A percentile compares a stretch with the other conserved stretches of the same genome.
Conservation (phyloP, 2,888 invertebrate genomes). For the Cremastobaeus sp. region DNA sequence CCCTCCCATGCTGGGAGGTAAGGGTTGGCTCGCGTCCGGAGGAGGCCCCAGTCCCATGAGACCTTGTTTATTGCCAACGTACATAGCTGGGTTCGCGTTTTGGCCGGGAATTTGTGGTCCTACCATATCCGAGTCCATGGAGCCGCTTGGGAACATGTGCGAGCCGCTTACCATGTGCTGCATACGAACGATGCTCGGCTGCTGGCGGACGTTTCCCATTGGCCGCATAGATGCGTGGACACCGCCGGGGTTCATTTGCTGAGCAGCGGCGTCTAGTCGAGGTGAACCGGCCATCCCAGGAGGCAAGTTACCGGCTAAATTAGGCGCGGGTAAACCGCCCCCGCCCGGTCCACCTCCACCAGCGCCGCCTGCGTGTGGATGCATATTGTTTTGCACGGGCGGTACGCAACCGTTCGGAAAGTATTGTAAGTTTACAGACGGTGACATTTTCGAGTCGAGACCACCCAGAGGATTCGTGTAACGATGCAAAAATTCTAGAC, state of each 20-base stretch:
- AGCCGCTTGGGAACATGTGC: conserved; percentile 75
- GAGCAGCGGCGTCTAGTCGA: conserved; percentile 72
- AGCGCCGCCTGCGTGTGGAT: conserved; percentile 64
- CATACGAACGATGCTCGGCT: conserved; percentile 76
- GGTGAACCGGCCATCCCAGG: conserved; percentile 69
- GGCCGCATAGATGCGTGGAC: conserved; percentile 77
- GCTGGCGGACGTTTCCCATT: conserved; percentile 77
- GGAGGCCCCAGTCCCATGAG: conserved; percentile 81
- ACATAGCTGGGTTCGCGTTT: conserved; percentile 81
- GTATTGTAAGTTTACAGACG: conserved; percentile 84
- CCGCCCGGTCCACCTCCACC: conserved; percentile 1
- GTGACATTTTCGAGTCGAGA: conserved; percentile 85
- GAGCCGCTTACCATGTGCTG: conserved; percentile 77
- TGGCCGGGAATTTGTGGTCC: conserved; percentile 67
- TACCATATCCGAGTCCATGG: conserved; percentile 77
- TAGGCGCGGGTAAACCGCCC: conserved; percentile 76
- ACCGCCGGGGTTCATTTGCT: conserved; percentile 77
- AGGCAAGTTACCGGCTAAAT: conserved; percentile 76
- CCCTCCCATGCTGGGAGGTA: conserved; percentile 89
- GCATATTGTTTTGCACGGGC: conserved; percentile 78
- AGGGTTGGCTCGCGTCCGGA: conserved; percentile 84
- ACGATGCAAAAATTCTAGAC: conserved; percentile 92
- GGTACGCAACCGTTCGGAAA: conserved; percentile 83
- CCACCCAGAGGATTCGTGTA: conserved; percentile 90
- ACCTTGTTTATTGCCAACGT: conserved; percentile 81